A percentile compares a stretch with the other conserved stretches of the same genome.
phyloP scores from a whole-genome alignment of 2,888 invertebrate species.

The Ormyrus thymus region DNA sequence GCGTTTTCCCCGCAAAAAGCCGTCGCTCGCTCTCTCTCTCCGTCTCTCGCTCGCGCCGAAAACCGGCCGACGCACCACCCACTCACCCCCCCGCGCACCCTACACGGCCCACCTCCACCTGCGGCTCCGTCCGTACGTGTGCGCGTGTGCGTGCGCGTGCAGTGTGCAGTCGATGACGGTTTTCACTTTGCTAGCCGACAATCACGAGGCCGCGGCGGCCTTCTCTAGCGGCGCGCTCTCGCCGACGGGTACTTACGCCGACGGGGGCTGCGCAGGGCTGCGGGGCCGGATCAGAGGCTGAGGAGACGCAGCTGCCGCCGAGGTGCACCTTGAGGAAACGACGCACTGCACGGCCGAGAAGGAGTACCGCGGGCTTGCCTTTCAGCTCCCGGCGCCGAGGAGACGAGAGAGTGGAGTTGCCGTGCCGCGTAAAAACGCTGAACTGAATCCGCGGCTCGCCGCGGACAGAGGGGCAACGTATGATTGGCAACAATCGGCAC shows the following conservation, averaged over 20 bases:
- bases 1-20: constrained; percentile 69
- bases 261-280: too few relatives aligned
- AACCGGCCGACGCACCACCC: constrained; percentile 43
- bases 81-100: constrained; percentile 22
- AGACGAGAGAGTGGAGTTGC: constrained; percentile 58
- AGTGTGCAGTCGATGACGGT: constrained; percentile 45
- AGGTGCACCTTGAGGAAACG: too few relatives aligned
- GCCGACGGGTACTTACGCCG: too few relatives aligned
- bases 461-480: constrained; percentile 71
- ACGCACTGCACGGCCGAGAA: too few relatives aligned
- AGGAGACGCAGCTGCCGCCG: not conserved
- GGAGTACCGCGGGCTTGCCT: too few relatives aligned
- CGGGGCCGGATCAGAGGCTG: too few relatives aligned
- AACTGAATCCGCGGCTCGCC: constrained; percentile 71
- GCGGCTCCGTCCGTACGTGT: not conserved
- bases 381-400: not conserved
- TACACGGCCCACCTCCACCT: not conserved
- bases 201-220: constrained; percentile 4
- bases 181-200: constrained; percentile 42
- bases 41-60: constrained; percentile 54
- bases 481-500: constrained; percentile 75
- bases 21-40: constrained; percentile 32
- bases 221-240: too few relatives aligned
- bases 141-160: not conserved
- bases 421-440: constrained; percentile 72